A percentile compares a stretch with the other conserved stretches of the same genome.
Evolutionary conservation across 1,140 invertebrate genomes (phyloP).

Genomic region (Ridgeia piscesae): DNA sequence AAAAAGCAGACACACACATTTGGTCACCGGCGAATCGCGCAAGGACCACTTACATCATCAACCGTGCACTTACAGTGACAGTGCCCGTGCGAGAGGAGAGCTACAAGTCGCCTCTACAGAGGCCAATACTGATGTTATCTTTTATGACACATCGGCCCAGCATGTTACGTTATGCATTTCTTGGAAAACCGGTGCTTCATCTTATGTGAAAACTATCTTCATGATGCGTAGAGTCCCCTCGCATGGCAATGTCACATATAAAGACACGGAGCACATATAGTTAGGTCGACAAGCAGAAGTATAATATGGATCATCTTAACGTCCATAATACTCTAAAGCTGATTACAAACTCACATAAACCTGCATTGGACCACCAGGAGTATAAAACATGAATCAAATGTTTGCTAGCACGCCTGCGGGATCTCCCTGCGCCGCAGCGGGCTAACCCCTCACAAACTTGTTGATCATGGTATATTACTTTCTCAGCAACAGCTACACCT

Average conservation of each 20-base stretch:
- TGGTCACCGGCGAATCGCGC: neutral
- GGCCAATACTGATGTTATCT: neutral
- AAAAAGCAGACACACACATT: neutral
- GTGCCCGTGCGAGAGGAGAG: neutral
- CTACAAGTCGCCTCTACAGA: neutral
- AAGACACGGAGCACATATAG: neutral
- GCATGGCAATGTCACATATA: neutral
- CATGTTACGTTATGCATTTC: neutral
- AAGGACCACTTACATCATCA: neutral
- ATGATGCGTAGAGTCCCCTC: neutral
- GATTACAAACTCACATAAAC: neutral
- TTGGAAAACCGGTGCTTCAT: neutral
- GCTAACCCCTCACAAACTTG: neutral
- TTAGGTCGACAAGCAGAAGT: neutral
- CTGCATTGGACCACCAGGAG: neutral
- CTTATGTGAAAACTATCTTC: neutral
- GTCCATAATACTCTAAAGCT: conserved; percentile 5
- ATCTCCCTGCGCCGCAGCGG: neutral
- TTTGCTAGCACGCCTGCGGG: neutral
- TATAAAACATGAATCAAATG: neutral
- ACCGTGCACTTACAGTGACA: neutral
- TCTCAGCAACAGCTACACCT: neutral
- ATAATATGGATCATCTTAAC: neutral
- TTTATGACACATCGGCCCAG: neutral
- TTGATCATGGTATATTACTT: neutral